These are phyloP conservation scores for Platycheirus rosarum DNA, from an alignment of 2,888 invertebrate species.

Conservation along the genomic window DNA sequence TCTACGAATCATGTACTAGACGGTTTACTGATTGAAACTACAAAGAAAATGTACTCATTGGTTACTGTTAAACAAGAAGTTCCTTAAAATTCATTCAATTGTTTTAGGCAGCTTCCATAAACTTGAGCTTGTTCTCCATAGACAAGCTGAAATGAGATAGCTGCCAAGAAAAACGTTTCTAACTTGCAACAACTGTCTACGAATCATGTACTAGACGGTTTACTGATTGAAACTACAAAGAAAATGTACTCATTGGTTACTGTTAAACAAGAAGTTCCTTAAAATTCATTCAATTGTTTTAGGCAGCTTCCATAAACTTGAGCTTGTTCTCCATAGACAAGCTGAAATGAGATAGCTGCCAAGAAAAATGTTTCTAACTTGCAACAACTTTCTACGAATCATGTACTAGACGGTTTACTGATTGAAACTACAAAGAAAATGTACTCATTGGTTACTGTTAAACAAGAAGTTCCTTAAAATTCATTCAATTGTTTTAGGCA, in stretches of 20 bases:
- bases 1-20: conserved; percentile 34
- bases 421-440: conserved; percentile 24
- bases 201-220: conserved; percentile 40
- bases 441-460: too few species aligned
- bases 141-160: neutral
- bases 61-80: too few species aligned
- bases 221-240: conserved; percentile 57
- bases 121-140: neutral
- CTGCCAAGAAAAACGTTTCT: conserved; percentile 7
- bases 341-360: neutral
- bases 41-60: conserved; percentile 12
- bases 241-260: too few species aligned
- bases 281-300: too few species aligned
- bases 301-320: neutral
- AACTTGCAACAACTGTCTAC: conserved; percentile 54
- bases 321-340: neutral
- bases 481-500: too few species aligned
- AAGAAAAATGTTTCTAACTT: conserved; percentile 17
- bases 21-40: conserved; percentile 37
- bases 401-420: conserved; percentile 49
- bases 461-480: too few species aligned
- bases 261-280: too few species aligned
- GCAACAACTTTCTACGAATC: conserved; percentile 40
- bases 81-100: too few species aligned
- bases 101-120: neutral